phyloP scores from a whole-genome alignment of 2,888 invertebrate species.

The Lasioglossum leucozonium region DNA sequence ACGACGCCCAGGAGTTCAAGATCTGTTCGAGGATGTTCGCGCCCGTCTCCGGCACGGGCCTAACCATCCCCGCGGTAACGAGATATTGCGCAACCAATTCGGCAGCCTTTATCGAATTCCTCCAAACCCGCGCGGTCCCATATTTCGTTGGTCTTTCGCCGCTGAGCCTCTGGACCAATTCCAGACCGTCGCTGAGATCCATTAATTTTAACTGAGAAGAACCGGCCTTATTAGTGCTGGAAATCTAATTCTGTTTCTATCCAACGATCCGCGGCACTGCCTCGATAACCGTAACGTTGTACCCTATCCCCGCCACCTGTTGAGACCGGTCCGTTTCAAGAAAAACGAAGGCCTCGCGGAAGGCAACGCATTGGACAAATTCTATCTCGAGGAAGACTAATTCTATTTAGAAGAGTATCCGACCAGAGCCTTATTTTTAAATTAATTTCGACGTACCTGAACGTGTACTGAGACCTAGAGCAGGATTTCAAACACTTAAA shows the following conservation, averaged over 20 bases:
- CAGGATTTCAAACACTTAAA: too few species aligned
- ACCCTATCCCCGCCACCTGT: background rate
- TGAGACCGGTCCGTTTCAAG: background rate
- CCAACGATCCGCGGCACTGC: background rate
- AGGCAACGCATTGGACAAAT: background rate
- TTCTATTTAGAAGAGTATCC: too few species aligned
- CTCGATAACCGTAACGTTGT: background rate
- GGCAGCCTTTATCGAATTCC: slow-evolving; percentile 86
- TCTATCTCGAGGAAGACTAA: too few species aligned
- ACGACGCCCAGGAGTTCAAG: slow-evolving; percentile 81
- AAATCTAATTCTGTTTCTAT: background rate
- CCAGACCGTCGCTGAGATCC: slow-evolving; percentile 86
- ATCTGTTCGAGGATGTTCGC: slow-evolving; percentile 81
- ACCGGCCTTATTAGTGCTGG: slow-evolving; percentile 6
- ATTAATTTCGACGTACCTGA: too few species aligned
- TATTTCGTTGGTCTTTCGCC: slow-evolving; percentile 84
- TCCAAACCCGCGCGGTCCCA: slow-evolving; percentile 86
- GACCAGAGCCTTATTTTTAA: too few species aligned
- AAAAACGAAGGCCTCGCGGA: background rate
- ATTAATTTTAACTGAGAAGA: slow-evolving; percentile 85
- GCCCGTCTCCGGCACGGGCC: slow-evolving; percentile 83
- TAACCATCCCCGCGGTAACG: slow-evolving; percentile 86
- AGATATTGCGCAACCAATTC: slow-evolving; percentile 86
- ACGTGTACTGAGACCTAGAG: too few species aligned
- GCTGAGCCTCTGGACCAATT: slow-evolving; percentile 86